Evolutionary conservation across 2,888 invertebrate species (phyloP), one percentile per base, ranked within the genome.

Genomic region (Tineola bisselliella): DNA sequence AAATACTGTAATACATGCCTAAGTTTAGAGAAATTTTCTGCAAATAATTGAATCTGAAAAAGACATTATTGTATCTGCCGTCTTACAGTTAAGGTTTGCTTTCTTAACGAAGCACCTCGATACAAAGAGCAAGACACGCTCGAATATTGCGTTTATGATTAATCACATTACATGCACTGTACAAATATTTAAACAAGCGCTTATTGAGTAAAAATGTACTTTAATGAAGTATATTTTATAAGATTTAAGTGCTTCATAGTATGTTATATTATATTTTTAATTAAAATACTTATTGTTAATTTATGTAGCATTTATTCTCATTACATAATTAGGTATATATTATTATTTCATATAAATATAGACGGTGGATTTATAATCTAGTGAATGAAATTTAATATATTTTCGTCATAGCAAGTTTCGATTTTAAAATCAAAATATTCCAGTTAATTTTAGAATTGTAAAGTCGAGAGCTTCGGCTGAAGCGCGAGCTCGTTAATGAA

Each of bases 51-150:
- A 44, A 13, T 48, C 6, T 48, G 8, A 54, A 17, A 54, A 48
- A 48, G 48, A 48, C 17, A 17, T 13, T 25, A n/a, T n/a, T n/a
- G n/a, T n/a, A n/a, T n/a, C n/a, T n/a, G n/a, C n/a, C n/a, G n/a
- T n/a, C n/a, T n/a, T n/a, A n/a, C n/a, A 2, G 10, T 5, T 25
- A 69, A 73, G 70, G 76, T 77, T 77, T 80, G 75, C 76, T 79
- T 79, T 68, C 74, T 69, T 80, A 81, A 79, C 78, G 76, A 78
- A 75, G 74, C 71, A 70, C 70, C 38, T 66, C 56, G 54, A 18
- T 25, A 25, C 25, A 19, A 18, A 11, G 15, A 18, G 17, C 6
- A 18, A 18, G 13, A 52, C 17, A 19, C 54, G 54, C 48, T 54
- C 54, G 19, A 12, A n/a, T 54, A 54, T 6, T 54, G 54, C 54